Evolutionary conservation across 2,113 vertebrate genomes (phyloP).

Genomic region (Cephalopholis sonnerati): DNA sequence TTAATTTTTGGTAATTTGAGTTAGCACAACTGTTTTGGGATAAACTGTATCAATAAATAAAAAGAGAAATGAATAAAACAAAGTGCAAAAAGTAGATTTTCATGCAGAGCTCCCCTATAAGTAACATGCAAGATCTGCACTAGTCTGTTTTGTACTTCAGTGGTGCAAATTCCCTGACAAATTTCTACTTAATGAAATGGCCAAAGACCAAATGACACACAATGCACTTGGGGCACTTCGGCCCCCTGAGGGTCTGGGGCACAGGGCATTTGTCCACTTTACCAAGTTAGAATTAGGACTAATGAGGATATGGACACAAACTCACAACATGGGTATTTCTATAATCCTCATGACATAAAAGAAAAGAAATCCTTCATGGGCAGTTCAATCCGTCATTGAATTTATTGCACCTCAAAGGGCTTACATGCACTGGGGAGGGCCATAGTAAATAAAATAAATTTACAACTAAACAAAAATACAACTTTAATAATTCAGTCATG

Average conservation of each 20-base stretch:
- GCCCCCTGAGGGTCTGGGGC: too few relatives aligned
- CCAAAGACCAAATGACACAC: background rate
- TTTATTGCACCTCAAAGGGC: constrained; percentile 99
- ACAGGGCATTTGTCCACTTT: background rate
- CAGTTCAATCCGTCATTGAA: constrained; percentile 90
- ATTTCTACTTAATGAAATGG: background rate
- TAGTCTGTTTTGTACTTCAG: background rate
- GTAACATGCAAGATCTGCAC: background rate
- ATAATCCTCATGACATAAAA: background rate
- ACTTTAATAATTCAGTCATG: constrained; percentile 80
- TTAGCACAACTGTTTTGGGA: too few relatives aligned
- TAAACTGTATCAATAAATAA: too few relatives aligned
- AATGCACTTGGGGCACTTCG: too few relatives aligned
- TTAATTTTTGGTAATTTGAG: too few relatives aligned
- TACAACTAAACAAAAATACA: constrained; percentile 88
- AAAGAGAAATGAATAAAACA: too few relatives aligned
- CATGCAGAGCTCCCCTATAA: background rate
- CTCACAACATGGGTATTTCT: background rate
- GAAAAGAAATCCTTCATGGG: constrained; percentile 35
- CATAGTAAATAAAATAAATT: constrained; percentile 91
- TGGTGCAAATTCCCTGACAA: background rate
- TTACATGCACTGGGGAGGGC: constrained; percentile 95
- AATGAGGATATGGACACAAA: background rate
- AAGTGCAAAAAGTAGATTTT: background rate
- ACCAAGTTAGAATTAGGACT: background rate